These are phyloP conservation scores for Montipora foliosa DNA, from an alignment of 64 coral and sea anemone species.

Conservation along the genomic window DNA sequence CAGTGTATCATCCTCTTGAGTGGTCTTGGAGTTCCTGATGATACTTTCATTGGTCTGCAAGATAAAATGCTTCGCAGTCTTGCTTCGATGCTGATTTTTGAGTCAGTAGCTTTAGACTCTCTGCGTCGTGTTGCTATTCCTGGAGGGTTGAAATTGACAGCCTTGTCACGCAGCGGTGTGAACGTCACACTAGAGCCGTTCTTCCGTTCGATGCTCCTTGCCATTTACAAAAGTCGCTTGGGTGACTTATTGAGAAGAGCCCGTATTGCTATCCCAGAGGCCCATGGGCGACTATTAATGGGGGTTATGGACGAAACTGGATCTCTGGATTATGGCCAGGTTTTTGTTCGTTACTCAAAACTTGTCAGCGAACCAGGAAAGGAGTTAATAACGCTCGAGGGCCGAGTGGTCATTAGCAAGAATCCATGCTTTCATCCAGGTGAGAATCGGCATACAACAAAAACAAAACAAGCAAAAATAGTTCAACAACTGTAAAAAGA, in stretches of 20 bases:
- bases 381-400: conserved; percentile 63
- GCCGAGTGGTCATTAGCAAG: conserved; percentile 88
- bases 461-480: too few species aligned
- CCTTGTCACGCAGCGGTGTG: conserved; percentile 79
- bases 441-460: conserved; percentile 1
- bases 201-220: conserved; percentile 81
- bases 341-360: conserved; percentile 91
- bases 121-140: conserved; percentile 60
- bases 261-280: conserved; percentile 86
- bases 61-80: conserved; percentile 85
- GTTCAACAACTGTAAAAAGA: too few species aligned
- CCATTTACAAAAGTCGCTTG: conserved; percentile 90
- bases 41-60: conserved; percentile 81
- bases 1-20: conserved; percentile 90
- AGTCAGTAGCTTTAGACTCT: conserved; percentile 67
- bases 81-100: conserved; percentile 86
- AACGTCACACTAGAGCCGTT: conserved; percentile 89
- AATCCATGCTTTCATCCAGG: conserved; percentile 95
- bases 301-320: conserved; percentile 88
- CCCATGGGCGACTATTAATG: conserved; percentile 84
- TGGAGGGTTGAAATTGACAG: conserved; percentile 70
- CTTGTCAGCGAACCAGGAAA: conserved; percentile 69
- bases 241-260: conserved; percentile 82
- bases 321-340: conserved; percentile 79
- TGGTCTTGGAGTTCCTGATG: conserved; percentile 89